These are phyloP conservation scores for Brotula barbata DNA, from an alignment of 2,797 vertebrate genomes.

Conservation along the genomic window DNA sequence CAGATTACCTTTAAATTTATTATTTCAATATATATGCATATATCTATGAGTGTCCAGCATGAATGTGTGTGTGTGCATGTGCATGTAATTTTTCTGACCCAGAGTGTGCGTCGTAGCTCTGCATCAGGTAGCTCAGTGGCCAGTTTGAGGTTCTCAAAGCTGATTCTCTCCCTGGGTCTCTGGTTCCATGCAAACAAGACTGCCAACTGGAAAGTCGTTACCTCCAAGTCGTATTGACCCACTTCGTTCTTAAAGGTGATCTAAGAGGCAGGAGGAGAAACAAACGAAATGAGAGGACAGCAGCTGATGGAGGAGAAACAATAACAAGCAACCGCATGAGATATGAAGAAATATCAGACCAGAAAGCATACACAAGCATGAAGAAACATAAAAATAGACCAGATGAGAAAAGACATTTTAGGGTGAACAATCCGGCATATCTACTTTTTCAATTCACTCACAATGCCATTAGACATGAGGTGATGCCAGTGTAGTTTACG, in stretches of 20 bases:
- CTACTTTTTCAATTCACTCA: slow-evolving; percentile 68
- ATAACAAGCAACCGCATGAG: too few relatives aligned
- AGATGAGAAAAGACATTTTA: not conserved
- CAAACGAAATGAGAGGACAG: slow-evolving; percentile 45
- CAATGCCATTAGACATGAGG: slow-evolving; percentile 98
- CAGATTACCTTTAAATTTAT: too few relatives aligned
- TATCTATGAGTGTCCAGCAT: too few relatives aligned
- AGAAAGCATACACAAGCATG: too few relatives aligned
- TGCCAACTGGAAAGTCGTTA: slow-evolving; percentile 96
- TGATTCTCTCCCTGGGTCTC: slow-evolving; percentile 97
- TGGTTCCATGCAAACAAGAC: slow-evolving; percentile 98
- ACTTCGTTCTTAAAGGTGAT: slow-evolving; percentile 99
- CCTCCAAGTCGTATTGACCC: slow-evolving; percentile 96
- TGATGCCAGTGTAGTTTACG: slow-evolving; percentile 98
- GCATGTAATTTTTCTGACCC: slow-evolving; percentile 70
- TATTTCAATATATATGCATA: too few relatives aligned
- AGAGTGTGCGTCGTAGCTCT: slow-evolving; percentile 94
- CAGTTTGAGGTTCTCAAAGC: slow-evolving; percentile 97
- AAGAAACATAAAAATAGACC: not conserved
- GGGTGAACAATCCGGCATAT: not conserved
- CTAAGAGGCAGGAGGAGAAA: slow-evolving; percentile 66
- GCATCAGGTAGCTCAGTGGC: slow-evolving; percentile 97
- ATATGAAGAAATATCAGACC: not conserved
- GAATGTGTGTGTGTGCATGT: not conserved
- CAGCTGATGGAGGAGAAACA: not conserved